A percentile compares a stretch with the other conserved stretches of the same genome.
These are phyloP conservation scores for Drosophila borealis DNA, from an alignment of 2,888 invertebrate genomes.

Conservation along the genomic window DNA sequence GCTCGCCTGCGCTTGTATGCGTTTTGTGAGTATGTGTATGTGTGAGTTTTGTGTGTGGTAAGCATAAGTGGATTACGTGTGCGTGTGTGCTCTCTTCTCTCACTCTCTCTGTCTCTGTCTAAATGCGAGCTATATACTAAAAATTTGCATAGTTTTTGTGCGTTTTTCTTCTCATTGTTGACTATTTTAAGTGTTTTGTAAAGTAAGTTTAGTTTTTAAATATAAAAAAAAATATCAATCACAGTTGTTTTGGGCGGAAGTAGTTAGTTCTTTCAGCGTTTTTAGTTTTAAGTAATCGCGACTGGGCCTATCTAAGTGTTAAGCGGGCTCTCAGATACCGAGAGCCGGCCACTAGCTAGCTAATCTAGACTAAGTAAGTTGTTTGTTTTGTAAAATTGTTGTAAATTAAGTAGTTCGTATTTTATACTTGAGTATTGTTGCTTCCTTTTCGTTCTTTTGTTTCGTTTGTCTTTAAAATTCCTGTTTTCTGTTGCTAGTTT, in stretches of 20 bases:
- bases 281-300: constrained; percentile 53
- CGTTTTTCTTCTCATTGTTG: constrained; percentile 48
- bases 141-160: constrained; percentile 76
- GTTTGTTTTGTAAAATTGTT: constrained; percentile 23
- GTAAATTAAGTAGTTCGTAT: constrained; percentile 76
- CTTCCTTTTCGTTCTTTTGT: constrained; percentile 50
- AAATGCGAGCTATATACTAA: constrained; percentile 56
- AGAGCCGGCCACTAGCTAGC: constrained; percentile 43
- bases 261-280: constrained; percentile 66
- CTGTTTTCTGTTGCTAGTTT: constrained; percentile 23
- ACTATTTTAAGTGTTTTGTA: constrained; percentile 55
- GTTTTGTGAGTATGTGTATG: constrained; percentile 35
- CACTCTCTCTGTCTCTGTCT: background rate
- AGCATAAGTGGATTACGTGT: constrained; percentile 11
- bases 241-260: constrained; percentile 84
- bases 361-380: constrained; percentile 44
- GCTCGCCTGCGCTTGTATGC: constrained; percentile 9
- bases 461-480: constrained; percentile 22
- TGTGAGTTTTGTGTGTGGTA: constrained; percentile 25
- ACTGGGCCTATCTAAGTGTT: constrained; percentile 52
- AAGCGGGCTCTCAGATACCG: constrained; percentile 54
- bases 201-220: constrained; percentile 60
- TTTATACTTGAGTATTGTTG: constrained; percentile 84
- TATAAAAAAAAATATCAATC: constrained; percentile 78
- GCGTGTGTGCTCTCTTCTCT: constrained; percentile 36